These are phyloP conservation scores for Lichenostomus cassidix DNA, from an alignment of 2,113 vertebrate species.

Conservation along the genomic window DNA sequence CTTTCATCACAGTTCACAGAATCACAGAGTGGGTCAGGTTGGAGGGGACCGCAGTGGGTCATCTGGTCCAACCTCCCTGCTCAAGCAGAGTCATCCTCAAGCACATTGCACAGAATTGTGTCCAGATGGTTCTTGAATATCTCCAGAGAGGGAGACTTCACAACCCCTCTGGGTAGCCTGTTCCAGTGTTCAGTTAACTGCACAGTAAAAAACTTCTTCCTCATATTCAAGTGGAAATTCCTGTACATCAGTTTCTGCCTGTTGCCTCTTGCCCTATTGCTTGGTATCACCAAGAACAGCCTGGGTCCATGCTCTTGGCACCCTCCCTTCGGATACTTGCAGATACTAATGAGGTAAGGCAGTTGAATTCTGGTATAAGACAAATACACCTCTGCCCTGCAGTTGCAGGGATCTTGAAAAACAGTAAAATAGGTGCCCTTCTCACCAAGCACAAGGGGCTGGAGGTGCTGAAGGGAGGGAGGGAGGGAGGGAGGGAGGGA, in stretches of 20 bases:
- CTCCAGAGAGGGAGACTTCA: neutral
- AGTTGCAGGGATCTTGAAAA: neutral
- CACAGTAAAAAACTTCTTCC: neutral
- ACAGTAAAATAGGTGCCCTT: fast-evolving
- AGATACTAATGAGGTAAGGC: neutral
- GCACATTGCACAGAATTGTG: neutral
- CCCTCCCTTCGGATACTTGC: neutral
- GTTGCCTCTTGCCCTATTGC: neutral
- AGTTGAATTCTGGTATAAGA: neutral
- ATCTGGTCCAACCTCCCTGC: neutral
- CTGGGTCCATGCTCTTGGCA: neutral
- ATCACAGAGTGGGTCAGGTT: neutral
- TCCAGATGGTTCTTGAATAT: neutral
- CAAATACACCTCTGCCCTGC: neutral
- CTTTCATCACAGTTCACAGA: neutral
- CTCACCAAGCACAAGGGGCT: neutral
- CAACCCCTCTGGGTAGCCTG: neutral
- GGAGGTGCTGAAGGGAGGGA: neutral
- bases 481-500: neutral
- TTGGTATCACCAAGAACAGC: no score
- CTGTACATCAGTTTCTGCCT: neutral
- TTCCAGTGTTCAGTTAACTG: neutral
- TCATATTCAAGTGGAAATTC: neutral
- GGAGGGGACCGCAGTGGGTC: neutral
- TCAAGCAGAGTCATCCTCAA: neutral